A percentile compares a stretch with the other conserved stretches of the same genome.
Evolutionary conservation across 2,888 invertebrate species (phyloP).

Genomic region (Sericinus montela): DNA sequence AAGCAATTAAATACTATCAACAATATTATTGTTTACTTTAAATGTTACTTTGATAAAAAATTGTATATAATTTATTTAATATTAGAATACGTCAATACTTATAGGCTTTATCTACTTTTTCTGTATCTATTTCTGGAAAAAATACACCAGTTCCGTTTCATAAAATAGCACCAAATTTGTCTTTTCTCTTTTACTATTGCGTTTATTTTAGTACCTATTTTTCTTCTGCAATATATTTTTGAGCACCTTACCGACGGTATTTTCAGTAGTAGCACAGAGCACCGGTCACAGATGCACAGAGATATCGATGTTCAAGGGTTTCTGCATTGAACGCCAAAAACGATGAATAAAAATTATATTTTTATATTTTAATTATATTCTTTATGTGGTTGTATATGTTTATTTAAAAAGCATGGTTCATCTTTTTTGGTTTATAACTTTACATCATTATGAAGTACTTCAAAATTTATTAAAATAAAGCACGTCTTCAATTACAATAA

Average conservation of each 20-base stretch:
- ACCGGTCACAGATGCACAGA: slow-evolving; percentile 51
- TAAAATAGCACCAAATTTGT: slow-evolving; percentile 54
- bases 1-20: too few species aligned
- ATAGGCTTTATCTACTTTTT: slow-evolving; percentile 14
- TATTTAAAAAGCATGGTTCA: background rate
- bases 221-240: slow-evolving; percentile 42
- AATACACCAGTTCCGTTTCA: slow-evolving; percentile 42
- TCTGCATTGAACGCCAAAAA: slow-evolving; percentile 37
- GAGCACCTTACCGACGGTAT: slow-evolving; percentile 55
- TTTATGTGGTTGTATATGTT: too few species aligned
- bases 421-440: slow-evolving; percentile 9
- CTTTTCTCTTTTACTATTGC: slow-evolving; percentile 35
- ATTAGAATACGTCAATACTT: slow-evolving; percentile 6
- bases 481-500: slow-evolving; percentile 40
- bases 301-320: slow-evolving; percentile 45
- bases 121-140: slow-evolving; percentile 8
- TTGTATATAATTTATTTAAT: too few species aligned
- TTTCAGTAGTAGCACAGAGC: slow-evolving; percentile 58
- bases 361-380: background rate
- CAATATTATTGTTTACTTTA: too few species aligned
- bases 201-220: slow-evolving; percentile 32
- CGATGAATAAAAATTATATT: slow-evolving; percentile 36
- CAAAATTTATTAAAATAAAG: slow-evolving; percentile 41
- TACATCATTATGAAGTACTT: slow-evolving; percentile 25
- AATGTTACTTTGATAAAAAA: too few species aligned